These are phyloP conservation scores for Tadarida brasiliensis DNA, from an alignment of 2,797 vertebrate species.

Conservation along the genomic window DNA sequence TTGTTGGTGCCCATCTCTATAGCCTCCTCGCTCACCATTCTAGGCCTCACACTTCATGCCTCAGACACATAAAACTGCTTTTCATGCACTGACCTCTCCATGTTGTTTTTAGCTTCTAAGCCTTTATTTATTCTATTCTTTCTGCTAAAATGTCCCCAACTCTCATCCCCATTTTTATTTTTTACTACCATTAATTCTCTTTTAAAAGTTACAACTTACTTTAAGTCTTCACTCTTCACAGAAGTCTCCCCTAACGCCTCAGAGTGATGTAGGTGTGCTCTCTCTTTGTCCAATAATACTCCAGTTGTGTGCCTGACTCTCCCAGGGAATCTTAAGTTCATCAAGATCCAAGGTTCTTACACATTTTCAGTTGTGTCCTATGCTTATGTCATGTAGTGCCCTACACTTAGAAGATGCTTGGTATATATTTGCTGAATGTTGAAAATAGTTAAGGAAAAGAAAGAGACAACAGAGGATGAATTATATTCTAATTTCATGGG, in stretches of 20 bases:
- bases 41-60: not conserved
- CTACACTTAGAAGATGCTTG: not conserved
- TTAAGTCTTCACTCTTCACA: not conserved
- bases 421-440: not conserved
- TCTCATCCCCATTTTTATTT: not conserved
- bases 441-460: not conserved
- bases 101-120: not conserved
- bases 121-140: not conserved
- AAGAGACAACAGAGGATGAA: not conserved
- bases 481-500: not conserved
- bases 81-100: not conserved
- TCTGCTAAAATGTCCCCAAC: not conserved
- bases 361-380: not conserved
- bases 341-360: not conserved
- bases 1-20: not conserved
- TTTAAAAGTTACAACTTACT: not conserved
- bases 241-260: not conserved
- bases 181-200: not conserved
- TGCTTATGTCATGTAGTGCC: not conserved
- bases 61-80: not conserved
- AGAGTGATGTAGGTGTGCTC: not conserved
- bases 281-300: not conserved
- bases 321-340: not conserved
- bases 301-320: not conserved
- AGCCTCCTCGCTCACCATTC: not conserved